Percentiles rank a stretch among this genome's conserved stretches.
Evolutionary conservation across 2,113 vertebrate genomes (phyloP).

Genomic region (Fulmarus glacialis): DNA sequence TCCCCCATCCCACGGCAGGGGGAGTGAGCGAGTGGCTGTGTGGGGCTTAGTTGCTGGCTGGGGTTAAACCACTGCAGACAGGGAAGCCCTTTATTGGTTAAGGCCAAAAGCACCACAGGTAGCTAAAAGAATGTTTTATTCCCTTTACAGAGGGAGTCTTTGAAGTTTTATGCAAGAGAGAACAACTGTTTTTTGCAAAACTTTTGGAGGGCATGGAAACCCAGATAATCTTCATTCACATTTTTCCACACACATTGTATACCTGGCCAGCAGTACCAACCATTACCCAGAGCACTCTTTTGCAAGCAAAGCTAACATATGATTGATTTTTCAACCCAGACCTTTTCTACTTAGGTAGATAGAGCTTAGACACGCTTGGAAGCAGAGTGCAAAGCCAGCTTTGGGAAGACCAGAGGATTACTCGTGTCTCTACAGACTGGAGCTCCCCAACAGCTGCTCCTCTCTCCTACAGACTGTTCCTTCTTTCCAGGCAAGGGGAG

Average conservation of each 20-base stretch:
- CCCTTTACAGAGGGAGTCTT: neutral
- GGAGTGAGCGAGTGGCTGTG: neutral
- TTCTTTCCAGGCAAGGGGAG: neutral
- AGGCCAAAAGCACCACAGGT: neutral
- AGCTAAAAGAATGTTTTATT: neutral
- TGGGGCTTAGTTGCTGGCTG: neutral
- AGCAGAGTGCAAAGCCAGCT: neutral
- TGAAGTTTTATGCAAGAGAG: neutral
- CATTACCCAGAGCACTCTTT: neutral
- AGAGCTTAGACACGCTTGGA: neutral
- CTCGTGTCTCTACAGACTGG: neutral
- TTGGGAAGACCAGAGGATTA: neutral
- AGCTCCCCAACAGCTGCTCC: neutral
- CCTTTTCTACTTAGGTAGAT: neutral
- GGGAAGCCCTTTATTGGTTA: neutral
- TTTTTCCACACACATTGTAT: neutral
- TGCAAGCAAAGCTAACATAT: neutral
- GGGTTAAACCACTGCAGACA: neutral
- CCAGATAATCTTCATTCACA: neutral
- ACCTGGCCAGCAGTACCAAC: neutral
- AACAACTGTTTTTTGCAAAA: neutral
- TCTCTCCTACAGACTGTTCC: neutral
- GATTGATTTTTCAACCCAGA: neutral
- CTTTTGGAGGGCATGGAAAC: neutral
- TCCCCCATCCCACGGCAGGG: neutral